Base-by-base conservation (phyloP, 2,797 vertebrate species). In the Chloroceryle inda region DNA sequence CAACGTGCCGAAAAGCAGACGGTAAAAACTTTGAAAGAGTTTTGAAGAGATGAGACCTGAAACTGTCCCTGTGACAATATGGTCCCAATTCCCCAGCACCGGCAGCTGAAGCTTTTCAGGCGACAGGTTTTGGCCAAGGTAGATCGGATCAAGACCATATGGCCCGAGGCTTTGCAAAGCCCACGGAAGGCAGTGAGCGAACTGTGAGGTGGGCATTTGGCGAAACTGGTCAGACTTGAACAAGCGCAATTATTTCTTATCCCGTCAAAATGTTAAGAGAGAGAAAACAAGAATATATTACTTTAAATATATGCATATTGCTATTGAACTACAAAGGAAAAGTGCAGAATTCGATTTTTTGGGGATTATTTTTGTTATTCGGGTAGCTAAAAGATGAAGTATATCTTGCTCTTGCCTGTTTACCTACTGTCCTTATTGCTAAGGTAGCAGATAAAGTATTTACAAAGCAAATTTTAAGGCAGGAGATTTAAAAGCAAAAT, bases 91-190 rank as follows among this genome's bases (percentile, higher is more conserved):
- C 29, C 44, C 26, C 64, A 2, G 12, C 45, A 0, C 37, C 18
- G 17, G 29, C 62, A 17, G 38, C 19, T 5, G 31, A 12, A 47
- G 29, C 17, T 15, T 2, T 12, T 8, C 1, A 5, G 67, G 66
- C 38, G 13, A 12, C 13, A 3, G 33, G 6, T 21, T 69, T 35
- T 40, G 16, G 16, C 33, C 62, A 0, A 5, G 4, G n/a, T 6
- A 27, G n/a, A 6, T 22, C 1, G 12, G 7, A 1, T 16, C 44
- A 2, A 38, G 53, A 13, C 13, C 16, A 0, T 1, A 5, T 0
- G 22, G 8, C 31, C 21, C 24, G 50, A 7, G 38, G 55, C 14
- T 42, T 3, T 45, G 42, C 47, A 56, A 12, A 74, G 58, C 44
- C 45, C 29, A 0, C 2, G 21, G 52, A 49, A 35, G 38, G 68